Conservation (phyloP, 2,113 vertebrate species). For the Myodes glareolus region DNA sequence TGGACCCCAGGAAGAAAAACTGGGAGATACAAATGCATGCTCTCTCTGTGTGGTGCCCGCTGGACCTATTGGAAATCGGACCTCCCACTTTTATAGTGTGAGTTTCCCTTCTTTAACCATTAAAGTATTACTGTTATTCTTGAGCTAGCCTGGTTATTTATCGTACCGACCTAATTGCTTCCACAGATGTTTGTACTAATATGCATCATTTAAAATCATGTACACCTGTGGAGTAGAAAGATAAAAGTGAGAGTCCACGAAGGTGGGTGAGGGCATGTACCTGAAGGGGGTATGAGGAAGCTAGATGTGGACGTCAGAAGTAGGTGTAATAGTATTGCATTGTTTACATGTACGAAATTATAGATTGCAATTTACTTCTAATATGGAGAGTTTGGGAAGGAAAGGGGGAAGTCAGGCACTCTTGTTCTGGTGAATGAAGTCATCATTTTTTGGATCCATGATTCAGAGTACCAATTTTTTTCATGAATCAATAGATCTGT, state of each 20-base stretch:
- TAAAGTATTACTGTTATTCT: too few species aligned
- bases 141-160: too few species aligned
- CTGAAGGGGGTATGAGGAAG: not conserved
- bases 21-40: too few species aligned
- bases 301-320: too few species aligned
- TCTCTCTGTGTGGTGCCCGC: too few species aligned
- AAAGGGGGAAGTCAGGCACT: slow-evolving; percentile 10
- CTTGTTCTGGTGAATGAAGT: not conserved
- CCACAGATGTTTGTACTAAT: not conserved
- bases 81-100: too few species aligned
- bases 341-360: not conserved
- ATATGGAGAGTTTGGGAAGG: not conserved
- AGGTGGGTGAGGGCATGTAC: not conserved
- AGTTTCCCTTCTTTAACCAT: too few species aligned
- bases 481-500: not conserved
- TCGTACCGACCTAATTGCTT: too few species aligned
- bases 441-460: not conserved
- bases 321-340: not conserved
- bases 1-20: too few species aligned
- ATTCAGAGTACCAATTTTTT: not conserved
- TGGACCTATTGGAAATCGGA: too few species aligned
- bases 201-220: not conserved
- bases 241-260: too few species aligned
- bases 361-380: not conserved
- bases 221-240: not conserved